Base-by-base conservation (phyloP, 35 echinoderm and acorn worm species). In the Apostichopus japonicus region DNA sequence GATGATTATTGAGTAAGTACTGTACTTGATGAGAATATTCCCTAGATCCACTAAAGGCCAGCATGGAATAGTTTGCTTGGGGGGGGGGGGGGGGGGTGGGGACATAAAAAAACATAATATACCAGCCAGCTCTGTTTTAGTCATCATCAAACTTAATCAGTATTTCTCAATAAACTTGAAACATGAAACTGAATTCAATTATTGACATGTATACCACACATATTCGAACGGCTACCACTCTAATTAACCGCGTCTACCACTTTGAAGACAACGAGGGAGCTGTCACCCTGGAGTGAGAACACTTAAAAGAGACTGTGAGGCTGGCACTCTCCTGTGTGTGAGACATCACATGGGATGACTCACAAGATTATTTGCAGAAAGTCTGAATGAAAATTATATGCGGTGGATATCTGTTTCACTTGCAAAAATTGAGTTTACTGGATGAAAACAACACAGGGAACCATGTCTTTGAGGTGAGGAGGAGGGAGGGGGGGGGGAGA, bases 151-250 rank as follows among this genome's bases (percentile, higher is more conserved):
- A 15, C 71, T 75, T 75, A 75, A 75, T 75, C 71, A n/a, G 71
- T 75, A 75, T n/a, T 75, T 75, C 71, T 75, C 71, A 75, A 75
- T 75, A n/a, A n/a, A n/a, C 33, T 75, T 75, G 71, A 75, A 75
- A 75, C 71, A 75, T 75, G 71, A 75, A 75, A 75, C 71, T 75
- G 17, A 23, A 75, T 15, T 75, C 71, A 75, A 75, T 75, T 75
- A 75, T 75, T 19, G 71, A n/a, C 22, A 21, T 75, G 6, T 75
- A 75, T 75, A 75, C 71, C 71, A 75, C 71, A 23, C 17, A 19
- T 19, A 75, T 75, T 14, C 71, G 22, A 75, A 75, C 6, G 71
- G 17, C 71, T 75, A 75, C 71, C 71, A 75, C 22, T 75, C 71
- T 21, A 75, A 75, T 75, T 75, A 75, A 75, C 71, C 57, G 5